A percentile compares a stretch with the other conserved stretches of the same genome.
phyloP scores from a whole-genome alignment of 1,140 invertebrate genomes.

The Mercenaria mercenaria region DNA sequence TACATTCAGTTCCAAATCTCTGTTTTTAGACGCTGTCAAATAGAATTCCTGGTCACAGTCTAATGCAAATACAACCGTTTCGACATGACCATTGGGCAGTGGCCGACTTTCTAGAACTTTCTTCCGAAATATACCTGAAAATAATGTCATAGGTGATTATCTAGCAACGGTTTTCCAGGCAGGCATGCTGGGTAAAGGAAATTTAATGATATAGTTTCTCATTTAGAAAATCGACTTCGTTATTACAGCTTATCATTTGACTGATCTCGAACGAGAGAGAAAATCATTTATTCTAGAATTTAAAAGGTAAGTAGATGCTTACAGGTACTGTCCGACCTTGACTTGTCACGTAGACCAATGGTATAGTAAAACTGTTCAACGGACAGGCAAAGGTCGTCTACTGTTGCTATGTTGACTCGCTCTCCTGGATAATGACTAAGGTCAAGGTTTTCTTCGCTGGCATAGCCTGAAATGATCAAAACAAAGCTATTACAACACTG shows the following conservation, averaged over 20 bases:
- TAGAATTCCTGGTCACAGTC: constrained; percentile 66
- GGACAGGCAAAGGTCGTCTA: constrained; percentile 47
- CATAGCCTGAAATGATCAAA: constrained; percentile 38
- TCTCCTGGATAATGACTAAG: not conserved
- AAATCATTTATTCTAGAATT: no score
- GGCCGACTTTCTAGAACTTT: constrained; percentile 39
- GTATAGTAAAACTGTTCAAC: constrained; percentile 62
- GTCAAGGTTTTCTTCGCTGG: not conserved
- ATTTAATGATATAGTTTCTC: no score
- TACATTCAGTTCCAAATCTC: constrained; percentile 61
- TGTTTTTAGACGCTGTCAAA: constrained; percentile 30
- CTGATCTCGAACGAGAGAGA: no score
- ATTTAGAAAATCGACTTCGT: no score
- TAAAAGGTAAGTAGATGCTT: not conserved
- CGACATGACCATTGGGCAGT: constrained; percentile 28
- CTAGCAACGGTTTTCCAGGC: no score
- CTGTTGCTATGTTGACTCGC: constrained; percentile 59
- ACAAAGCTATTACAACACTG: no score
- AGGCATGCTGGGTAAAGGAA: no score
- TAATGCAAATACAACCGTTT: constrained; percentile 50
- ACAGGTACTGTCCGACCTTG: constrained; percentile 53
- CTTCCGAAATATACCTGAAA: constrained; percentile 62
- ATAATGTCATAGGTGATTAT: no score
- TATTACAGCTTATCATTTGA: no score
- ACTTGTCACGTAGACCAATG: constrained; percentile 34